These are phyloP conservation scores for Diplazon laetatorius DNA, from an alignment of 2,888 invertebrate species.

Conservation along the genomic window DNA sequence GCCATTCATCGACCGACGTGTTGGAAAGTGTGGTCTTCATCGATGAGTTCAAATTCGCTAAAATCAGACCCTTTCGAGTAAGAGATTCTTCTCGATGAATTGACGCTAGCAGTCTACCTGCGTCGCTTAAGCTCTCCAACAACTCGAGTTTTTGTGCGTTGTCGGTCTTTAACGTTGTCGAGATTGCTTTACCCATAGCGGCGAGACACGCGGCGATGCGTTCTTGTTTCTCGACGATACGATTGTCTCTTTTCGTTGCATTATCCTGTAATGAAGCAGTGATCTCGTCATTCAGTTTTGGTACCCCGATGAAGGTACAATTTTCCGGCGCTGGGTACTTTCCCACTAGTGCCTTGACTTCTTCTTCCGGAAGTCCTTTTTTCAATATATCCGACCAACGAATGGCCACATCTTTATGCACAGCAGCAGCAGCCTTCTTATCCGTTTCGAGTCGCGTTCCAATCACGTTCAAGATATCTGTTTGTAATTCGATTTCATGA, in stretches of 20 bases:
- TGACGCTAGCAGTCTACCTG: conserved; percentile 28
- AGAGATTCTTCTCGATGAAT: conserved; percentile 59
- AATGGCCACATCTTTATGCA: too few relatives aligned
- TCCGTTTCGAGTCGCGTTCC: conserved; percentile 43
- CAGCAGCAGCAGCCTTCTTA: conserved; percentile 36
- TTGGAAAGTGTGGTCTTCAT: conserved; percentile 53
- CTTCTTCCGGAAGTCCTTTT: conserved; percentile 32
- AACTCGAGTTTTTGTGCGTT: conserved; percentile 21
- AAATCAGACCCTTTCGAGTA: conserved; percentile 45
- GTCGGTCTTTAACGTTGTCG: conserved; percentile 34
- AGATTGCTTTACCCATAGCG: conserved; percentile 46
- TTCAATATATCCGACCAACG: too few relatives aligned
- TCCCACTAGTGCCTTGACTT: conserved; percentile 32
- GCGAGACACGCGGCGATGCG: conserved; percentile 52
- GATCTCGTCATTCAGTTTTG: conserved; percentile 50
- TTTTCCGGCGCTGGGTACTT: conserved; percentile 56
- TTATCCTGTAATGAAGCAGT: conserved; percentile 42
- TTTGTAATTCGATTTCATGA: conserved; percentile 47
- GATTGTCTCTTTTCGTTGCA: conserved; percentile 36
- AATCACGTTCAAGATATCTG: conserved; percentile 31
- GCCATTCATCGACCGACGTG: conserved; percentile 51
- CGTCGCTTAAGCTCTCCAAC: conserved; percentile 53
- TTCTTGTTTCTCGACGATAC: conserved; percentile 55
- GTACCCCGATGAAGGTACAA: conserved; percentile 41
- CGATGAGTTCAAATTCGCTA: conserved; percentile 22